Conservation (phyloP, 2,888 invertebrate species). For the Strigamia maritima region DNA sequence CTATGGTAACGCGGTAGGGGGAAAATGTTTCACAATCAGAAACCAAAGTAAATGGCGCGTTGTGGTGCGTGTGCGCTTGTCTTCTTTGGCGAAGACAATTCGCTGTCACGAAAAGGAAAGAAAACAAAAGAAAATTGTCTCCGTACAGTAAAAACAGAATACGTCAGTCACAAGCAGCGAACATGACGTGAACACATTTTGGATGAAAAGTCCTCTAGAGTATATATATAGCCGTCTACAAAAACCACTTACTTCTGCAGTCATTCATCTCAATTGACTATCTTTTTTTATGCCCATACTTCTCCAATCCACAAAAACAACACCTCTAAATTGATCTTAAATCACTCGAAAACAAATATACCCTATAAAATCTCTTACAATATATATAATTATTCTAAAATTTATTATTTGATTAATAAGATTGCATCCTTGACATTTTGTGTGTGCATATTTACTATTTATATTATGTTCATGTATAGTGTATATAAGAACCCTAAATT, state of each 20-base stretch:
- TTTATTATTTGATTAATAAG: neutral
- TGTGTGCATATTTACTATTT: too few species aligned
- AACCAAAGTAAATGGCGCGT: slow-evolving; percentile 32
- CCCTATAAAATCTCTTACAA: neutral
- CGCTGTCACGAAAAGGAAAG: neutral
- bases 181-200: slow-evolving; percentile 26
- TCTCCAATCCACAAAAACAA: neutral
- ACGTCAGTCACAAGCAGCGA: neutral
- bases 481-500: too few species aligned
- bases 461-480: too few species aligned
- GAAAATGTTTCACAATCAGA: slow-evolving; percentile 31
- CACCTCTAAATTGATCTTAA: neutral
- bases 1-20: slow-evolving; percentile 24
- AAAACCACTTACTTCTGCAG: neutral
- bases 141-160: neutral
- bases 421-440: too few species aligned
- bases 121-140: slow-evolving; percentile 18
- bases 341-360: neutral
- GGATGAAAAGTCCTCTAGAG: neutral
- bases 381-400: neutral
- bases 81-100: slow-evolving; percentile 11
- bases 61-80: slow-evolving; percentile 25
- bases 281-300: neutral
- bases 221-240: neutral
- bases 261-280: slow-evolving; percentile 25